Percentiles rank a stretch among this genome's conserved stretches.
Conservation (phyloP, 2,888 invertebrate species). For the Cabera pusaria region DNA sequence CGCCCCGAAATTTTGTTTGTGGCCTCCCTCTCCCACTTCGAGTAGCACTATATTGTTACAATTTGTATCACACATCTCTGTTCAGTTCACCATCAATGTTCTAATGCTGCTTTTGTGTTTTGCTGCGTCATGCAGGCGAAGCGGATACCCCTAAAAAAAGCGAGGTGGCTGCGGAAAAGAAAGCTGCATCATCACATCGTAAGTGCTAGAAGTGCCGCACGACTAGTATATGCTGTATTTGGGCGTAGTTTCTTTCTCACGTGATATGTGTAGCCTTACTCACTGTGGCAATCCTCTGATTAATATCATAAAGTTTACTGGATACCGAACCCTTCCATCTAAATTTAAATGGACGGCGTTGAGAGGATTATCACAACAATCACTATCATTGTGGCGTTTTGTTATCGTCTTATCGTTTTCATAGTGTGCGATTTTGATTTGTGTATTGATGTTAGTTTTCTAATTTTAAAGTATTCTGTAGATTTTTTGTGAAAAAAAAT, state of each 20-base stretch:
- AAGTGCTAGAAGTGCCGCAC: slow-evolving; percentile 79
- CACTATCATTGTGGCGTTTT: slow-evolving; percentile 27
- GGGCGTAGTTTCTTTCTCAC: slow-evolving; percentile 22
- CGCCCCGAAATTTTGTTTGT: slow-evolving; percentile 15
- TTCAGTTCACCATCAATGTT: slow-evolving; percentile 60
- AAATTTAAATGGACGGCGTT: slow-evolving; percentile 21
- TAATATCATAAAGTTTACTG: slow-evolving; percentile 14
- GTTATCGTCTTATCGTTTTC: slow-evolving; percentile 32
- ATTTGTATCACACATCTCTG: slow-evolving; percentile 43
- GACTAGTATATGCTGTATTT: slow-evolving; percentile 36
- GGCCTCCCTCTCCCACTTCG: slow-evolving; percentile 19
- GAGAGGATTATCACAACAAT: slow-evolving; percentile 43
- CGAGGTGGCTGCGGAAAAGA: slow-evolving; percentile 79
- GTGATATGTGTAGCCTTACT: slow-evolving; percentile 28
- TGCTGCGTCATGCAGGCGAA: slow-evolving; percentile 76
- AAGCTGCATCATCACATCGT: slow-evolving; percentile 75
- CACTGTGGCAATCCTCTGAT: slow-evolving; percentile 42
- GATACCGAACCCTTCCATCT: slow-evolving; percentile 15
- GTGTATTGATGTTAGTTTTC: slow-evolving; percentile 37
- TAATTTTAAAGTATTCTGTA: too few species aligned
- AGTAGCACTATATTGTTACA: slow-evolving; percentile 21
- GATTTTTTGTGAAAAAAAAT: too few species aligned
- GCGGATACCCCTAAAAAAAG: slow-evolving; percentile 80
- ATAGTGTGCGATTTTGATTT: slow-evolving; percentile 31
- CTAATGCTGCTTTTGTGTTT: slow-evolving; percentile 82